These are phyloP conservation scores for Epinephelus coioides DNA, from an alignment of 2,797 vertebrate species.

Conservation along the genomic window DNA sequence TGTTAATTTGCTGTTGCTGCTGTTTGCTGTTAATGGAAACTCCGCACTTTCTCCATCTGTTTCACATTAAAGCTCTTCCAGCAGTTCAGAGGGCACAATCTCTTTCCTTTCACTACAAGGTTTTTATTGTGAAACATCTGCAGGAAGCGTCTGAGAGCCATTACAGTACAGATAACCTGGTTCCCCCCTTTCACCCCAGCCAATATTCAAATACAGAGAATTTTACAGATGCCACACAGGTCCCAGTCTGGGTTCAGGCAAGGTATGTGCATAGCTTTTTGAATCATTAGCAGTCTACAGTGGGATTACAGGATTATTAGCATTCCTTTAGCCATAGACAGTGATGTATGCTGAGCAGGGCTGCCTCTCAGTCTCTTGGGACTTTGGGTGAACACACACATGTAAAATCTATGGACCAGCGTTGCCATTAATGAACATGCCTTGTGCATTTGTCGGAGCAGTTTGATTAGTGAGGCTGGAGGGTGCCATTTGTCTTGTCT, in stretches of 20 bases:
- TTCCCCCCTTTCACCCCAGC: background rate
- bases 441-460: slow-evolving; percentile 32
- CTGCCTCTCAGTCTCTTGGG: slow-evolving; percentile 28
- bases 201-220: background rate
- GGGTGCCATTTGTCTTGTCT: slow-evolving; percentile 54
- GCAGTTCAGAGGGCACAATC: background rate
- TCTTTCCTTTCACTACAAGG: background rate
- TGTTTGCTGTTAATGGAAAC: slow-evolving; percentile 28
- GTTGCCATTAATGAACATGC: slow-evolving; percentile 48
- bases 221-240: background rate
- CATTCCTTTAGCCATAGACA: slow-evolving; percentile 39
- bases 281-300: slow-evolving; percentile 58
- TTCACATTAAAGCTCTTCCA: slow-evolving; percentile 31
- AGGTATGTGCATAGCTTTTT: slow-evolving; percentile 12
- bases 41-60: slow-evolving; percentile 29
- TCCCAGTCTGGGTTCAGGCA: background rate
- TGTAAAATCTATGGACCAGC: slow-evolving; percentile 41
- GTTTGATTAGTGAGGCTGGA: slow-evolving; percentile 41
- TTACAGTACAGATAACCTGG: slow-evolving; percentile 1
- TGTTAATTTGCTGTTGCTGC: slow-evolving; percentile 13
- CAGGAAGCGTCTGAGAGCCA: background rate
- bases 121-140: slow-evolving; percentile 30
- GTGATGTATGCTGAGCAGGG: slow-evolving; percentile 49
- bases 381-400: slow-evolving; percentile 38
- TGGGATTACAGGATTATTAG: slow-evolving; percentile 51